Evolutionary conservation across 2,888 invertebrate genomes (phyloP).

Genomic region (Punctoribates punctum): DNA sequence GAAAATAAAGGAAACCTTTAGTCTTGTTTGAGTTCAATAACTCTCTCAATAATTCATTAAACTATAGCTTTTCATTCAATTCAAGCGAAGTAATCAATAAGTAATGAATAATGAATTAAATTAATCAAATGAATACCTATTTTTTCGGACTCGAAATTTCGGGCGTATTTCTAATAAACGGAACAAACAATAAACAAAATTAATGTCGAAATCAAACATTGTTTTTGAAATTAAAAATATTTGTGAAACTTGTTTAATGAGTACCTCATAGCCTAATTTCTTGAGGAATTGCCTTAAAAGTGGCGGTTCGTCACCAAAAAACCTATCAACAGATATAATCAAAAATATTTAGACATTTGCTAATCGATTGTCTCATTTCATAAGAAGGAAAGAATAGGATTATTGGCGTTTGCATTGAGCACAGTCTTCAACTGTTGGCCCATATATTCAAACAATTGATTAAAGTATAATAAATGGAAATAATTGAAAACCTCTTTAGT

Average conservation of each 20-base stretch:
- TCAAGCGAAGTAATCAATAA: neutral
- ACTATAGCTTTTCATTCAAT: neutral
- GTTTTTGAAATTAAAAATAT: neutral
- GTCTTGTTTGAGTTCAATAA: neutral
- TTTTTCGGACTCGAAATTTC: slow-evolving; percentile 75
- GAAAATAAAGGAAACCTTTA: slow-evolving; percentile 59
- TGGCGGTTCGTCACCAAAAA: slow-evolving; percentile 90
- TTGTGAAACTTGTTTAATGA: neutral
- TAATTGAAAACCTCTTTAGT: slow-evolving; percentile 70
- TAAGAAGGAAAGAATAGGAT: neutral
- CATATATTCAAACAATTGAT: neutral
- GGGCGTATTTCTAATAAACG: slow-evolving; percentile 73
- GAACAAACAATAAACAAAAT: slow-evolving; percentile 27
- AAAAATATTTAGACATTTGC: neutral
- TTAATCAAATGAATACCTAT: slow-evolving; percentile 42
- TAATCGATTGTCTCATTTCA: neutral
- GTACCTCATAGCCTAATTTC: slow-evolving; percentile 82
- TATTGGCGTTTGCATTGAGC: too few species aligned
- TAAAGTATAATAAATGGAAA: slow-evolving; percentile 60
- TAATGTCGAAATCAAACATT: slow-evolving; percentile 2
- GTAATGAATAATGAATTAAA: neutral
- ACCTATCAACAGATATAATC: slow-evolving; percentile 52
- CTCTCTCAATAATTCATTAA: neutral
- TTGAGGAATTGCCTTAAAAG: slow-evolving; percentile 80
- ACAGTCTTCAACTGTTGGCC: neutral